phyloP scores from a whole-genome alignment of 2,113 vertebrate species.

The Caloenas nicobarica region DNA sequence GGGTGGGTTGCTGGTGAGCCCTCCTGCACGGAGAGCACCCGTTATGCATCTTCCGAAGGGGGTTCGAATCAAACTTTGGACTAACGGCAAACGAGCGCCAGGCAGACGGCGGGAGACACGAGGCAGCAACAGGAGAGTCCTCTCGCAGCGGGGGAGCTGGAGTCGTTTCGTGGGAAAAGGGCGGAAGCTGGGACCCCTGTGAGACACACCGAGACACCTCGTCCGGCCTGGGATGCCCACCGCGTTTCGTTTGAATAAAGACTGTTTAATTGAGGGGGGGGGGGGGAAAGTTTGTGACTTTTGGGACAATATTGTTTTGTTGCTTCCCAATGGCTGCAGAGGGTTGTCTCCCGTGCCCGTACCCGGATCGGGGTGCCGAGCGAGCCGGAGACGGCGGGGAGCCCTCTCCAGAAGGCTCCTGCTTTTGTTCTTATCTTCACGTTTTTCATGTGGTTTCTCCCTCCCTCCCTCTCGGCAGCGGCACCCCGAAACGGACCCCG shows the following conservation, averaged over 20 bases:
- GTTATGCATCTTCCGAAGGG: background rate
- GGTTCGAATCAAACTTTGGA: fast-evolving
- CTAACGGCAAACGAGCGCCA: background rate
- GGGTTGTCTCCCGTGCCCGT: background rate
- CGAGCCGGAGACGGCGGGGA: background rate
- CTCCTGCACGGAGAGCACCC: too few relatives aligned
- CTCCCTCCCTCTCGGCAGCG: background rate
- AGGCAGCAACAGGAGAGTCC: background rate
- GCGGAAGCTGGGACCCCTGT: background rate
- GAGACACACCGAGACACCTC: background rate
- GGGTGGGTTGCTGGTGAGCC: background rate
- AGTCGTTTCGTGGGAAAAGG: background rate
- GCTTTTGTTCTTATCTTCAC: background rate
- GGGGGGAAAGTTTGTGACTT: background rate
- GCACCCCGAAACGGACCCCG: background rate
- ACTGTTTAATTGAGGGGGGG: too few relatives aligned
- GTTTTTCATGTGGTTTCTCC: background rate
- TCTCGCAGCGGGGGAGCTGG: fast-evolving
- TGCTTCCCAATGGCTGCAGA: background rate
- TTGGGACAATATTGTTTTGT: background rate
- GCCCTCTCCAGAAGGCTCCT: background rate
- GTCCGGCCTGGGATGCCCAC: background rate
- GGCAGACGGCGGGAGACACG: background rate
- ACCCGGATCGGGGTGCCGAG: background rate
- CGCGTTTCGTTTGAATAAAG: background rate